Evolutionary conservation across 2,888 invertebrate species (phyloP).

Genomic region (Lasioglossum oenotherae): DNA sequence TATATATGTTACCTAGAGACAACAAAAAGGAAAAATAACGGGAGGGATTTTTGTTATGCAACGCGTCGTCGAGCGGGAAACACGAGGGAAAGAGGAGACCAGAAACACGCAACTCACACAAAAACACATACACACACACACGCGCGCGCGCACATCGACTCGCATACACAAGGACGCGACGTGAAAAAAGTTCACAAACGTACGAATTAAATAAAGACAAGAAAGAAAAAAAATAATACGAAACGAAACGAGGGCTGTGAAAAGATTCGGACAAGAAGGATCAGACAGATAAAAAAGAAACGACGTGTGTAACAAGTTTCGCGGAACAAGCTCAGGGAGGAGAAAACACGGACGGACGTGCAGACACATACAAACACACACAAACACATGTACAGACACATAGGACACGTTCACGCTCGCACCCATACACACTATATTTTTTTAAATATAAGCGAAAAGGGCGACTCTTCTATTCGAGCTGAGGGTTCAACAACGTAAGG

Average conservation of each 20-base stretch:
- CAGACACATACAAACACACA: conserved; percentile 27
- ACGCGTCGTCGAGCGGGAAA: conserved; percentile 60
- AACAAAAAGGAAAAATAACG: conserved; percentile 45
- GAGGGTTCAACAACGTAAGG: conserved; percentile 80
- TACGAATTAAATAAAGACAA: conserved; percentile 29
- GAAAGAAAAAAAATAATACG: conserved; percentile 64
- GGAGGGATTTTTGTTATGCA: conserved; percentile 61
- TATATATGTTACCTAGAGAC: conserved; percentile 71
- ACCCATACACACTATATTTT: conserved; percentile 79
- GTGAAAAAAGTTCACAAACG: conserved; percentile 52
- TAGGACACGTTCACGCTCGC: conserved; percentile 7
- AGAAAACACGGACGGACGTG: conserved; percentile 29
- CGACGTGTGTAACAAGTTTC: conserved; percentile 51
- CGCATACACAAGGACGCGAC: conserved; percentile 33
- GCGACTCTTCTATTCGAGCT: conserved; percentile 76
- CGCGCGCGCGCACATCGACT: conserved; percentile 14
- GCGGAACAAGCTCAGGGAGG: conserved; percentile 80
- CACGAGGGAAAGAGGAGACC: conserved; percentile 44
- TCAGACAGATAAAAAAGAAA: conserved; percentile 49
- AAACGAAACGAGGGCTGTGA: conserved; percentile 84
- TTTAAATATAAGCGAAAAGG: conserved; percentile 78
- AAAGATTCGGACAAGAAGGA: conserved; percentile 65
- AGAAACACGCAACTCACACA: conserved; percentile 20
- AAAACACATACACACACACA: background rate
- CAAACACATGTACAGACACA: conserved; percentile 18